Percentiles rank a stretch among this genome's conserved stretches.
Conservation (phyloP, 2,888 invertebrate genomes). For the Sinodicranocentrus sp. region DNA sequence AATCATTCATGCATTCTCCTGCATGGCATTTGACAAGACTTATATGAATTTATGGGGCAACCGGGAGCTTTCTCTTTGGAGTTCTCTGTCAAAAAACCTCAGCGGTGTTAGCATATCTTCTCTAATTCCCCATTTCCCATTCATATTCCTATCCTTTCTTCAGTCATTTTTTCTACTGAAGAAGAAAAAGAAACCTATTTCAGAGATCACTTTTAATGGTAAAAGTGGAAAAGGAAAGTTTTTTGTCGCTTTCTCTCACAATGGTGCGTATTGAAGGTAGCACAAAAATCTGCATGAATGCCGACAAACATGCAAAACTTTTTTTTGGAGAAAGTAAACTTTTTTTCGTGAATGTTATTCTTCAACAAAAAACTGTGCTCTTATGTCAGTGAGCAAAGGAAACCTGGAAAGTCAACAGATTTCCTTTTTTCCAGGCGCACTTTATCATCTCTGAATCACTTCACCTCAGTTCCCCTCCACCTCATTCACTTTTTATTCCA, state of each 20-base stretch:
- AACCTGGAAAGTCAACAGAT: slow-evolving; percentile 41
- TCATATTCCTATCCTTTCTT: no score
- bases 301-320: not conserved
- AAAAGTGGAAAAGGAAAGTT: no score
- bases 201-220: no score
- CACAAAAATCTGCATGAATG: not conserved
- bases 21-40: slow-evolving; percentile 29
- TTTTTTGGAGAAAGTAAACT: slow-evolving; percentile 13
- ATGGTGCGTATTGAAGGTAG: not conserved
- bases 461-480: no score
- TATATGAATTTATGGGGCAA: slow-evolving; percentile 52
- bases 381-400: slow-evolving; percentile 12
- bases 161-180: no score
- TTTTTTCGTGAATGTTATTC: not conserved
- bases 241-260: not conserved
- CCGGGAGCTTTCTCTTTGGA: not conserved
- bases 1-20: slow-evolving; percentile 26
- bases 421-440: slow-evolving; percentile 2
- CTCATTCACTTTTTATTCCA: no score
- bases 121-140: no score
- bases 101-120: no score
- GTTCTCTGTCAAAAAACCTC: no score
- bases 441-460: not conserved
- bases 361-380: not conserved
- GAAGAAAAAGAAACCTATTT: no score